Base-by-base conservation (phyloP, 2,888 invertebrate genomes). In the Cantharis rustica region DNA sequence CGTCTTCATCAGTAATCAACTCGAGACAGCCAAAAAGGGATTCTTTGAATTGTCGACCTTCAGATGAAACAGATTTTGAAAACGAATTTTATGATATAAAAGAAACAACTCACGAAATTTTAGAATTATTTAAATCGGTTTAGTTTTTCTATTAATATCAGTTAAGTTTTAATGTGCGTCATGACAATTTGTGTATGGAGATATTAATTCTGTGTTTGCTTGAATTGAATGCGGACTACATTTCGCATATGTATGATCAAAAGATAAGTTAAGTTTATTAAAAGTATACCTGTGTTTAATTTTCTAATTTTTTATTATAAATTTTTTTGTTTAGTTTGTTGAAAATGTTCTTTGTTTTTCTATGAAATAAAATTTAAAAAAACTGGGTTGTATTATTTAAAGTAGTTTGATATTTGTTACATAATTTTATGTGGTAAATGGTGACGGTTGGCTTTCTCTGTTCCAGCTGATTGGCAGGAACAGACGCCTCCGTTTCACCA, bases 391-490 rank as follows among this genome's bases (percentile, higher is more conserved):
- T 47, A n/a, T 47, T 47, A 47, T 47, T 47, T 47, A 0, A n/a
- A 47, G 47, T 47, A 47, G 47, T 47, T 47, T 47, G 7, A 47
- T 47, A 47, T 47, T 47, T 47, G 47, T 47, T 31, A n/a, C 47
- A 47, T 47, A 47, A 7, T 47, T 47, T 47, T 70, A 75, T 75
- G 73, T 81, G 80, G 80, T 81, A 81, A 82, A 82, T 83, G 84
- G 83, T 84, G 83, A 82, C 81, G 83, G 83, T 83, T 82, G 83
- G 80, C 76, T 84, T 82, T 85, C 83, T 86, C 86, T 86, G 85
- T 86, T 86, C 86, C 86, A 86, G 86, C 84, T 82, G 78, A 79
- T 77, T 85, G 85, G 85, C 82, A 78, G 85, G 85, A 85, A 85
- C 85, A 85, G 83, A 80, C 80, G 78, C 80, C 79, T 80, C 79